Evolutionary conservation across 1,140 invertebrate species (phyloP).

Genomic region (Neocloeon triangulifer): DNA sequence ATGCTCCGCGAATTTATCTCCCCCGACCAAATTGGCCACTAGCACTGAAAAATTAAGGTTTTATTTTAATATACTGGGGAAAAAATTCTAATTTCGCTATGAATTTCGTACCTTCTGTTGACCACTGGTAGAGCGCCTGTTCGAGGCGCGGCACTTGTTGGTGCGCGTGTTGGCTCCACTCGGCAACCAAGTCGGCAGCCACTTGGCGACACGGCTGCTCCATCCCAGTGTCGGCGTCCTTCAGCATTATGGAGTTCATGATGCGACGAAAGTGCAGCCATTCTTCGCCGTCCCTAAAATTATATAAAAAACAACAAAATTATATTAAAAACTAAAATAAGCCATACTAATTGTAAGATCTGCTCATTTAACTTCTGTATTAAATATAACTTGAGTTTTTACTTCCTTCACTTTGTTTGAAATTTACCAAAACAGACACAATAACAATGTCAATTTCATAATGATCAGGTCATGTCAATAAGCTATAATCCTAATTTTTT

Average conservation of each 20-base stretch:
- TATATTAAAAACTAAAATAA: too few relatives aligned
- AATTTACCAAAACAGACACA: too few relatives aligned
- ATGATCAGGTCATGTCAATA: too few relatives aligned
- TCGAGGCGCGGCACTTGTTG: conserved; percentile 26
- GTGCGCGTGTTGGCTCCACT: conserved; percentile 16
- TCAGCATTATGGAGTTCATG: conserved; percentile 47
- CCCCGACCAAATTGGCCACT: conserved; percentile 41
- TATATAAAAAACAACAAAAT: conserved; percentile 3
- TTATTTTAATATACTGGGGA: too few relatives aligned
- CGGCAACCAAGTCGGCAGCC: conserved; percentile 19
- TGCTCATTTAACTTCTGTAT: too few relatives aligned
- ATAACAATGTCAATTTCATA: too few relatives aligned
- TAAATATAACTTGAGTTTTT: too few relatives aligned
- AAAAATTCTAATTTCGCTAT: conserved; percentile 4
- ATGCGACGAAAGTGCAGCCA: conserved; percentile 43
- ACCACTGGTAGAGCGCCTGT: conserved; percentile 45
- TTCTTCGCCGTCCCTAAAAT: conserved; percentile 44
- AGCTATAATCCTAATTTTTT: too few relatives aligned
- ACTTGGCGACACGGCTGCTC: conserved; percentile 23
- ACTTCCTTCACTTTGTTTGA: too few relatives aligned
- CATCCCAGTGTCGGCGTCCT: conserved; percentile 22
- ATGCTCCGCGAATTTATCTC: conserved; percentile 16
- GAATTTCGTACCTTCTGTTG: conserved; percentile 43
- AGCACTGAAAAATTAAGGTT: conserved; percentile 43
- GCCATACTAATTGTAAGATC: too few relatives aligned